Evolutionary conservation across 2,797 vertebrate genomes (phyloP), one percentile per base, ranked within the genome.

Genomic region (Eulemur rubriventer): DNA sequence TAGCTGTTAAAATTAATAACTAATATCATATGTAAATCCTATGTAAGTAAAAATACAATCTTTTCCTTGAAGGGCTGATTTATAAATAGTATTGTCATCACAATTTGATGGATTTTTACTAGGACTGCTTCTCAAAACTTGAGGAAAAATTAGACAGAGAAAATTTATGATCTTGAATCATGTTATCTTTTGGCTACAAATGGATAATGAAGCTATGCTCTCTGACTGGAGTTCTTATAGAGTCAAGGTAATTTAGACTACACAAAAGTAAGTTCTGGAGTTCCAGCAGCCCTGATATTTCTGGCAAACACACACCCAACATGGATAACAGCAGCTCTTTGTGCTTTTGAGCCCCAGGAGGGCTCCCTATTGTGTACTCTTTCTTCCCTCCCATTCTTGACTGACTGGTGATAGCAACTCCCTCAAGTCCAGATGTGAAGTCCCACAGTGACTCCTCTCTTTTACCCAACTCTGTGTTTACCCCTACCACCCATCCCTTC

Each of bases 261-360:
- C 65, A 97, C 92, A 97, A 94, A 97, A 94, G 91, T 97, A 78
- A 95, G n/a, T 96, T 96, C 91, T 94, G 79, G 79, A 97, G 96
- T 83, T 8, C 86, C 79, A 94, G 87, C 96, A 95, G 76, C 85
- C 96, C 93, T 97, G 96, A 97, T 97, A 96, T 93, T 98, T 96
- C 96, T 97, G 96, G 94, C 95, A 96, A 94, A 96, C 96, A 97
- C 93, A 95, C 96, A 96, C 96, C 96, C 95, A 86, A 30, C 10
- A 20, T 91, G 95, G 93, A 95, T 96, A 96, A 96, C 96, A 97
- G 96, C 96, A 93, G 89, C 89, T 90, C 96, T 98, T 96, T 97
- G 97, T 98, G 94, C 89, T 80, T n/a, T 75, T 73, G 95, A 94
- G 94, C 97, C 92, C 94, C 91, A 94, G 97, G 96, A 97, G 97